These are phyloP conservation scores for Peribatodes rhomboidaria DNA, from an alignment of 2,888 invertebrate genomes.

Conservation along the genomic window DNA sequence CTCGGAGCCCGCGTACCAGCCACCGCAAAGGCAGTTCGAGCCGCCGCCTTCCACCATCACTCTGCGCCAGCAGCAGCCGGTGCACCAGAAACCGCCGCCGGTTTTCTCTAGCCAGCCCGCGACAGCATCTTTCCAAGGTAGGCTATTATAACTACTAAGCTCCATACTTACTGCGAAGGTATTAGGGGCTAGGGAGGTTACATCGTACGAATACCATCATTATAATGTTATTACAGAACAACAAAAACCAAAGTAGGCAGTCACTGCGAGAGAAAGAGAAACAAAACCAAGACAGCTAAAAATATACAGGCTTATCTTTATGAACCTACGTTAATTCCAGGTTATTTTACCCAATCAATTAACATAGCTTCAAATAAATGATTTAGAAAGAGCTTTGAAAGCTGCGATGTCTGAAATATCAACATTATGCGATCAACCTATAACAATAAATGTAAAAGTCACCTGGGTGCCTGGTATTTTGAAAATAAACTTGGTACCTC, in stretches of 20 bases:
- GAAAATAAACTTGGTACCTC: background rate
- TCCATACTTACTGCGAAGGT: background rate
- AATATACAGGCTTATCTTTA: no score
- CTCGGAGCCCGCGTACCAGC: constrained; percentile 84
- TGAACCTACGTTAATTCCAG: no score
- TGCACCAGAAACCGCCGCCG: constrained; percentile 91
- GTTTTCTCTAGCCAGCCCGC: constrained; percentile 93
- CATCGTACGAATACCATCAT: background rate
- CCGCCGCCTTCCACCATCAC: constrained; percentile 90
- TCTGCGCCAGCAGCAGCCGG: constrained; percentile 90
- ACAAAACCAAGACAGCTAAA: no score
- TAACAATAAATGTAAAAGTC: no score
- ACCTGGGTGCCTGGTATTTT: background rate
- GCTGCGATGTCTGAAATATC: no score
- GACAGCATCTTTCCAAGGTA: constrained; percentile 90
- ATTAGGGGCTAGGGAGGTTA: background rate
- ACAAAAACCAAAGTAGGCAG: background rate
- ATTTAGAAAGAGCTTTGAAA: no score
- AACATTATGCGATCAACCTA: no score
- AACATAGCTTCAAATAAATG: no score
- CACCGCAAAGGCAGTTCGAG: constrained; percentile 85
- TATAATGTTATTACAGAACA: background rate
- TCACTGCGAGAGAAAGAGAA: no score
- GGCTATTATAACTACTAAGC: background rate
- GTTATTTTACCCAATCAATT: no score